phyloP scores from a whole-genome alignment of 2,797 vertebrate genomes.

The Rhynchotus rufescens region DNA sequence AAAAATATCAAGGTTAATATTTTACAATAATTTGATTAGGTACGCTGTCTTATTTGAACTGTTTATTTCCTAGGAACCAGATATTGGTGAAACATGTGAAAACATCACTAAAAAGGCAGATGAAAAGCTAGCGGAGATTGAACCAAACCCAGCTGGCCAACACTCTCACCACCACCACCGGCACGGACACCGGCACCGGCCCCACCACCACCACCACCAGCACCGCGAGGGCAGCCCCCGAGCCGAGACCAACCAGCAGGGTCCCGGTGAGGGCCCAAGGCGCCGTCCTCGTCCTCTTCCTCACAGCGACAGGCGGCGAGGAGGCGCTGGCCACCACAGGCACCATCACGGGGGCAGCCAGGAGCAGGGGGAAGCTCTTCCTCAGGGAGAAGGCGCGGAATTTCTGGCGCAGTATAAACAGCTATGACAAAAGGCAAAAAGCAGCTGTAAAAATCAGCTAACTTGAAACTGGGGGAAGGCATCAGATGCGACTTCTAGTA shows the following conservation, averaged over 20 bases:
- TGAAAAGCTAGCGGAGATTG: background rate
- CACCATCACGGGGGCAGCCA: constrained; percentile 37
- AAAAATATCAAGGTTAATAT: background rate
- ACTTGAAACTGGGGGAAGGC: constrained; percentile 85
- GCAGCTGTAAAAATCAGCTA: constrained; percentile 84
- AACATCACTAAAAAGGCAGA: constrained; percentile 25
- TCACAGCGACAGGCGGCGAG: background rate
- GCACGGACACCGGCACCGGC: background rate
- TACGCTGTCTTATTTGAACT: background rate
- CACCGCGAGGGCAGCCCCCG: background rate
- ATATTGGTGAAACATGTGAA: background rate
- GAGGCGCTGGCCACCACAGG: background rate
- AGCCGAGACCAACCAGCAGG: background rate
- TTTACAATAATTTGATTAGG: background rate
- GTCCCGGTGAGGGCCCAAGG: background rate
- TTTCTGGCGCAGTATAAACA: constrained; percentile 43
- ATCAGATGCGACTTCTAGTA: constrained; percentile 74
- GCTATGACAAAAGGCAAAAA: constrained; percentile 77
- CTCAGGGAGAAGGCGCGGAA: constrained; percentile 25
- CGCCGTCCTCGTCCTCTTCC: background rate
- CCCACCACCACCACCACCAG: constrained; percentile 15
- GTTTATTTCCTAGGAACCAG: constrained; percentile 69
- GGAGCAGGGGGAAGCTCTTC: background rate
- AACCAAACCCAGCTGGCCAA: background rate
- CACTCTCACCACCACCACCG: background rate